Evolutionary conservation across 2,888 invertebrate genomes (phyloP).

Genomic region (Tipula unca): DNA sequence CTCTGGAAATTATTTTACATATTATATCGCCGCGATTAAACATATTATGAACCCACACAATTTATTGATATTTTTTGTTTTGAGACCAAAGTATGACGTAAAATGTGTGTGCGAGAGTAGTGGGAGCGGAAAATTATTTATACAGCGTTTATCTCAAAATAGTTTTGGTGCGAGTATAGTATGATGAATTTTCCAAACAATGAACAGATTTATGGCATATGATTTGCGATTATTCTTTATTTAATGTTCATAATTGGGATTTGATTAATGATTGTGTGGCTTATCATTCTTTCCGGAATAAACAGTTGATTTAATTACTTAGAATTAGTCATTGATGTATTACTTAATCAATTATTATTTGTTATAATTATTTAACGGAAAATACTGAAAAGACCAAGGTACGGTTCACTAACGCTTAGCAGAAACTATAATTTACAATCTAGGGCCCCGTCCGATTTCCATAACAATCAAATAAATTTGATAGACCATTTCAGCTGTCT

Average conservation of each 20-base stretch:
- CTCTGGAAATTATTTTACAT: conserved; percentile 9
- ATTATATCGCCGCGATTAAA: background rate
- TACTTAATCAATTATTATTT: no score
- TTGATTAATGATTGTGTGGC: background rate
- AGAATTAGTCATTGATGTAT: no score
- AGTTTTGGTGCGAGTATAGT: background rate
- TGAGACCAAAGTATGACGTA: background rate
- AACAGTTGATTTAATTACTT: background rate
- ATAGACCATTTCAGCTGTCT: no score
- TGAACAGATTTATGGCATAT: background rate
- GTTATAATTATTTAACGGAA: background rate
- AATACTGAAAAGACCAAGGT: no score
- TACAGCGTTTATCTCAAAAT: background rate
- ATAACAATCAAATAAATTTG: no score
- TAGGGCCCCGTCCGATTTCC: no score
- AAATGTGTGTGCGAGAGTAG: background rate
- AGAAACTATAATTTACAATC: no score
- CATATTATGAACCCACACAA: background rate
- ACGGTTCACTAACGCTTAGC: no score
- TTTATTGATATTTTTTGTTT: background rate
- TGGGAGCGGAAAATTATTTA: background rate
- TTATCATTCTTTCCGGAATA: background rate
- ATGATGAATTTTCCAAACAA: background rate
- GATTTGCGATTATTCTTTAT: background rate
- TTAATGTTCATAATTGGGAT: background rate